Base-by-base conservation (phyloP, 2,797 vertebrate genomes). In the Melanotaenia parkinsoni region DNA sequence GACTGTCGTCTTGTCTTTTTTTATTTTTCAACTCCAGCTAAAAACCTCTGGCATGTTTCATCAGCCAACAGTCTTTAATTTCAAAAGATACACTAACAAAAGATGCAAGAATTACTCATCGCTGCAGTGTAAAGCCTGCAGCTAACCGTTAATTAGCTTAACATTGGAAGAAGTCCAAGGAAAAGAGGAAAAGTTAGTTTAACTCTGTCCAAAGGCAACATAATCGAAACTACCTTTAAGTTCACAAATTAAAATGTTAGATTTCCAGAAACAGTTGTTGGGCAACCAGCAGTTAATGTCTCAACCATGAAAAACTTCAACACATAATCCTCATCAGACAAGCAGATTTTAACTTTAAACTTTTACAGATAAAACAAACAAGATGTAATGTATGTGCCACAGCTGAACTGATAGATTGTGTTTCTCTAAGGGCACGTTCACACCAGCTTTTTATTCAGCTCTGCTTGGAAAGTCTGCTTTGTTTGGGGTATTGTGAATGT, bases 171-270 rank as follows among this genome's bases (percentile, higher is more conserved):
- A 66, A 60, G 30, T 40, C 32, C 30, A 24, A 28, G 58, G 43
- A 54, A 0, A 53, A n/a, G 28, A 9, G 6, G 51, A 50, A 64
- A 26, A 53, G 35, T 50, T 24, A 61, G 51, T 26, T 4, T 2
- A 51, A 58, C 22, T 64, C 13, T 9, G 37, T 16, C 58, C 22
- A 47, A 67, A 74, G 37, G 22, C 57, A 38, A 66, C 20, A 53
- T 24, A 30, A 63, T 57, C 24, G 11, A 12, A 63, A n/a, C 58
- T 5, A 26, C 8, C 40, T 20, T 14, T 45, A 63, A 58, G 7
- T 26, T 67, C 33, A 14, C 35, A 45, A 53, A 68, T 64, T 60
- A 59, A 64, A 35, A 30, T 53, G 14, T 28, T 32, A 12, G 10
- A 67, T 73, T n/a, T 33, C 22, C 5, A 35, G 28, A 7, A 12